These are phyloP conservation scores for Nebria brevicollis DNA, from an alignment of 2,888 invertebrate species.

Conservation along the genomic window DNA sequence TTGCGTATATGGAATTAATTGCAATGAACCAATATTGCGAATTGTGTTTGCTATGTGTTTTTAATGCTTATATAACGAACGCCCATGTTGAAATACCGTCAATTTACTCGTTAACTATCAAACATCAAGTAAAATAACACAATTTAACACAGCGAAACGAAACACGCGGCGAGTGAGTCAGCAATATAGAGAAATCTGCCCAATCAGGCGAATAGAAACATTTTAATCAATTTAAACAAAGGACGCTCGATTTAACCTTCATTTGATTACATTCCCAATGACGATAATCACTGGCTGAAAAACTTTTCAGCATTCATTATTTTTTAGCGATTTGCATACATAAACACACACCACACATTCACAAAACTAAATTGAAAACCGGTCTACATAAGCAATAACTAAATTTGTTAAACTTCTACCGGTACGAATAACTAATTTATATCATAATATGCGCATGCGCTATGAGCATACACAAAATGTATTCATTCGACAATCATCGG, in stretches of 20 bases:
- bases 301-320: not conserved
- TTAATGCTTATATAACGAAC: not conserved
- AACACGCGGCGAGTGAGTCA: constrained; percentile 16
- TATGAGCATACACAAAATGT: too few species aligned
- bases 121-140: constrained; percentile 41
- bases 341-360: not conserved
- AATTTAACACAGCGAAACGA: constrained; percentile 21
- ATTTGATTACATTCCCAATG: constrained; percentile 42
- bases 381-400: too few species aligned
- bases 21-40: not conserved
- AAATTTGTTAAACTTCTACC: too few species aligned
- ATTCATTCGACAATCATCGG: too few species aligned
- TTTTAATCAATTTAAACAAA: constrained; percentile 47
- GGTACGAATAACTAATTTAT: too few species aligned
- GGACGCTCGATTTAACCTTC: constrained; percentile 41
- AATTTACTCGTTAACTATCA: constrained; percentile 24
- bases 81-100: constrained; percentile 4
- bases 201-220: constrained; percentile 43
- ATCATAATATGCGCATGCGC: too few species aligned
- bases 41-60: not conserved
- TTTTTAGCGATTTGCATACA: not conserved
- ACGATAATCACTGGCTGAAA: constrained; percentile 40
- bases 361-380: too few species aligned
- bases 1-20: too few species aligned
- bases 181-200: constrained; percentile 37